A percentile compares a stretch with the other conserved stretches of the same genome.
phyloP scores from a whole-genome alignment of 2,888 invertebrate species.

The Drosophila flavopinicola region DNA sequence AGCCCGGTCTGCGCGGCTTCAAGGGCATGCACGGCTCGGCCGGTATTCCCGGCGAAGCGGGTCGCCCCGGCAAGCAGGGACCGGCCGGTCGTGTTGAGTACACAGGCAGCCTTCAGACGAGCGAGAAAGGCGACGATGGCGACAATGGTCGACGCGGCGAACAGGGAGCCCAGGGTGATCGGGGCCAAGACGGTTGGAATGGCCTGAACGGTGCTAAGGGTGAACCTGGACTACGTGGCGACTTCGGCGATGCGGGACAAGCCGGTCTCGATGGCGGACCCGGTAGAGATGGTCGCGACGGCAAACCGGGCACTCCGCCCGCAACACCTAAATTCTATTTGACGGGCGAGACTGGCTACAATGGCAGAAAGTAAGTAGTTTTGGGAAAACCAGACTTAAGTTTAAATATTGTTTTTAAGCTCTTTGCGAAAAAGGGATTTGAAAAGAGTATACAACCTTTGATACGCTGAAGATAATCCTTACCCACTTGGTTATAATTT shows the following conservation, averaged over 20 bases:
- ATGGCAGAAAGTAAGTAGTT: conserved; percentile 77
- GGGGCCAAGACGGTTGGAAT: conserved; percentile 73
- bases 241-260: conserved; percentile 81
- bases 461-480: no score
- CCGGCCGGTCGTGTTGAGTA: conserved; percentile 72
- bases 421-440: no score
- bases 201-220: conserved; percentile 82
- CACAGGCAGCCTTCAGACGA: conserved; percentile 58
- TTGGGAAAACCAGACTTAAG: neutral
- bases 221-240: conserved; percentile 80
- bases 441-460: no score
- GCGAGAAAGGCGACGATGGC: conserved; percentile 75
- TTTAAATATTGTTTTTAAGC: neutral
- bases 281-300: conserved; percentile 86
- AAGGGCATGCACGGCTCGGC: conserved; percentile 87
- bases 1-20: conserved; percentile 84
- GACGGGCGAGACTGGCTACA: conserved; percentile 77
- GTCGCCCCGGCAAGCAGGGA: conserved; percentile 84
- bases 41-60: conserved; percentile 84
- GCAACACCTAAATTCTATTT: conserved; percentile 73
- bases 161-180: conserved; percentile 77
- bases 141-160: conserved; percentile 83
- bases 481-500: no score
- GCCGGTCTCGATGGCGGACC: conserved; percentile 83
- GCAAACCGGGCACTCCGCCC: conserved; percentile 85